Conservation (phyloP, 2,888 invertebrate genomes). For the Lamellibrachia satsuma region DNA sequence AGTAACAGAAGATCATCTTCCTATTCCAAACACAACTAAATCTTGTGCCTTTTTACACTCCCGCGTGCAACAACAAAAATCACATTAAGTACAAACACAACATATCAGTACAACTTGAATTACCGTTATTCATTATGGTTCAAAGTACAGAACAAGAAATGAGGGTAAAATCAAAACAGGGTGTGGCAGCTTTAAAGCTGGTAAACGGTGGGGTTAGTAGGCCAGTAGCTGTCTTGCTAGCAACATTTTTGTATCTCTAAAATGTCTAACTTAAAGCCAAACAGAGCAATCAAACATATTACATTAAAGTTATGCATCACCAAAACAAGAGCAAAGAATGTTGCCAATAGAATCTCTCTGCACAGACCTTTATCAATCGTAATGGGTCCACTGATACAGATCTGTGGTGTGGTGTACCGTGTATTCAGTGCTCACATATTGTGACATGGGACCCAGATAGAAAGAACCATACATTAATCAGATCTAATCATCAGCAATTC, state of each 20-base stretch:
- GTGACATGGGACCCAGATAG: background rate
- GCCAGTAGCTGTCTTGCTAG: background rate
- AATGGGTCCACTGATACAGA: background rate
- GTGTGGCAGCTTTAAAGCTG: background rate
- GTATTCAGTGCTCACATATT: background rate
- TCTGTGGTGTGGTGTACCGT: background rate
- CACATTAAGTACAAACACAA: background rate
- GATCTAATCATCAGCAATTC: background rate
- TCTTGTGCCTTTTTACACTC: background rate
- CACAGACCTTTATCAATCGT: background rate
- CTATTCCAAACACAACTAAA: background rate
- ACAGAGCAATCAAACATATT: background rate
- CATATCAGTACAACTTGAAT: background rate
- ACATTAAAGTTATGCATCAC: background rate
- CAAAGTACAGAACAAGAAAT: background rate
- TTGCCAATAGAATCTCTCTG: background rate
- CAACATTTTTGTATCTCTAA: background rate
- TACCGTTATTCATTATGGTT: background rate
- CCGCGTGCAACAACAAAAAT: background rate
- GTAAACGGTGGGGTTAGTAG: background rate
- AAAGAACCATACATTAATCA: background rate
- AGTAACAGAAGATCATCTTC: background rate
- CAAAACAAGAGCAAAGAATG: background rate
- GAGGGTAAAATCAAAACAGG: background rate
- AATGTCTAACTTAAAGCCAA: background rate